phyloP scores from a whole-genome alignment of 2,888 invertebrate species.

The Eulithis testata region DNA sequence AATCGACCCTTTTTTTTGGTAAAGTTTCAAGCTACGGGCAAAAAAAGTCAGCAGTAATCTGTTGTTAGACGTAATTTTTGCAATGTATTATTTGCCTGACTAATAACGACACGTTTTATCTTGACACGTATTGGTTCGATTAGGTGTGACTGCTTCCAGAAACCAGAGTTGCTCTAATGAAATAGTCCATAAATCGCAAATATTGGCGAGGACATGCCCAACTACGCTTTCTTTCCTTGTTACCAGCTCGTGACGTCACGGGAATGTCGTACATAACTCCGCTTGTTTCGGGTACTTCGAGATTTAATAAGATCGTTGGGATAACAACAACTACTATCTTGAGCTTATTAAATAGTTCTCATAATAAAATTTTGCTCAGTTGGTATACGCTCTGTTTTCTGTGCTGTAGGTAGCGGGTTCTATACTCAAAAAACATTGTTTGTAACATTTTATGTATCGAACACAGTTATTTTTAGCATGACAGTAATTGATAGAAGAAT shows the following conservation, averaged over 20 bases:
- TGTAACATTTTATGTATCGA: too few species aligned
- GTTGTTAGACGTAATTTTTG: too few species aligned
- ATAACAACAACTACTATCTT: slow-evolving; percentile 7
- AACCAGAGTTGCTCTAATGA: slow-evolving; percentile 55
- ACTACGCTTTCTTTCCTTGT: slow-evolving; percentile 38
- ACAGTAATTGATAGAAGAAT: too few species aligned
- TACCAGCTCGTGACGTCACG: slow-evolving; percentile 35
- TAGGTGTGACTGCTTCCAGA: slow-evolving; percentile 38
- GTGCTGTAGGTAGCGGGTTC: too few species aligned
- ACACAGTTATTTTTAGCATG: too few species aligned
- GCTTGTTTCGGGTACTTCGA: slow-evolving; percentile 22
- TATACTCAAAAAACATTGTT: too few species aligned
- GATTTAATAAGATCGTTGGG: slow-evolving; percentile 31
- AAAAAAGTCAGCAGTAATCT: too few species aligned
- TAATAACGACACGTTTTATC: too few species aligned
- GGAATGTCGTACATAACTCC: slow-evolving; percentile 35
- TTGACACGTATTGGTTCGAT: background rate
- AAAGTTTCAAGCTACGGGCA: too few species aligned
- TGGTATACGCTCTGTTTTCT: background rate
- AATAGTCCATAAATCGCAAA: slow-evolving; percentile 63
- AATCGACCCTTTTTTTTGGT: too few species aligned
- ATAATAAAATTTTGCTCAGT: slow-evolving; percentile 4
- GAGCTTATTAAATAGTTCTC: slow-evolving; percentile 7
- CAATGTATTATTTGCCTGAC: too few species aligned
- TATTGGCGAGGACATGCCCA: slow-evolving; percentile 48